Base-by-base conservation (phyloP, 2,888 invertebrate genomes). In the Perithous albicinctus region DNA sequence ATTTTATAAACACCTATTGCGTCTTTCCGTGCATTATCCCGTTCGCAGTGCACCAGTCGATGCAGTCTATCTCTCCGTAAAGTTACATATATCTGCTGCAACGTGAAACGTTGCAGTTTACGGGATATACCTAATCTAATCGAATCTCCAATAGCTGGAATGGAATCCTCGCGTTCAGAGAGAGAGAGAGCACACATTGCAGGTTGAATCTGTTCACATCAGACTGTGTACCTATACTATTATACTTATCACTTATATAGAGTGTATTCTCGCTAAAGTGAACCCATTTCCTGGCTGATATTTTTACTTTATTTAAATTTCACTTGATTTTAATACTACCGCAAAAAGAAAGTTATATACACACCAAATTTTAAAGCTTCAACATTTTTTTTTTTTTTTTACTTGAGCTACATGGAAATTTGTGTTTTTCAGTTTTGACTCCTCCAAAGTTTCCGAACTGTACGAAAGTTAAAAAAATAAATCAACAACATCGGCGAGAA, bases 141-240 rank as follows among this genome's bases (percentile, higher is more conserved):
- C 76, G 46, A 78, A 72, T 78, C 72, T 64, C 54, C 72, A 56
- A 78, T 78, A 78, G 64, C 64, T 67, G 72, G 56, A 72, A 56
- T 72, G 64, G 70, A 72, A 78, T 72, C 32, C 69, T 69, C 48
- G 63, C 63, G 51, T 69, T 70, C 63, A 70, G 70, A 63, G 63
- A 69, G 41, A 54, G n/a, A n/a, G n/a, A n/a, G n/a, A n/a, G n/a
- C 69, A 32, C 23, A 35, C 2, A 7, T 43, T 23, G 46, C 63
- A 35, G 56, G 41, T 46, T 54, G 35, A 48, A 12, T 32, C 23
- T 32, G 48, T 32, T 10, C 32, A 26, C 8, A 5, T 54, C 41
- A 38, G 32, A 15, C 43, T 32, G 15, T 38, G 15, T 26, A 56
- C 29, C n/a, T n/a, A n/a, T n/a, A n/a, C n/a, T n/a, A n/a, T n/a